These are phyloP conservation scores for Carcinoscorpius rotundicauda DNA, from an alignment of 1,140 invertebrate genomes.

Conservation along the genomic window DNA sequence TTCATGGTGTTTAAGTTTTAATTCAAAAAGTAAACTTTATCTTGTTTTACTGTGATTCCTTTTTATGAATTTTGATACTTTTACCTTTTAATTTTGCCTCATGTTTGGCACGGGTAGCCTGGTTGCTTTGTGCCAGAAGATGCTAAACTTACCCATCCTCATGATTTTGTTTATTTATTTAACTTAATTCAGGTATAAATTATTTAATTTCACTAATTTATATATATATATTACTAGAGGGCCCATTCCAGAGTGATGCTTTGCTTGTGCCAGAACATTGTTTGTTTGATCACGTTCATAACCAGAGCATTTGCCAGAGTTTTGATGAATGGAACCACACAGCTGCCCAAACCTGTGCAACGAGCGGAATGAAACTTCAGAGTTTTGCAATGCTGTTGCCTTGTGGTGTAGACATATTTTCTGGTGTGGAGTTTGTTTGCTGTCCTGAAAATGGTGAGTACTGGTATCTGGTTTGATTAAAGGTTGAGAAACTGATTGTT, in stretches of 20 bases:
- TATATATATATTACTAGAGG: constrained; percentile 49
- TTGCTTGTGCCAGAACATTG: constrained; percentile 97
- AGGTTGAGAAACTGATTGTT: too few species aligned
- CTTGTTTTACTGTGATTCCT: too few species aligned
- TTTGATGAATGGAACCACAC: constrained; percentile 89
- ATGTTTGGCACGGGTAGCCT: too few species aligned
- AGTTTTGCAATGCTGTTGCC: constrained; percentile 95
- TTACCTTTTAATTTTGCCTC: too few species aligned
- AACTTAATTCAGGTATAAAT: too few species aligned
- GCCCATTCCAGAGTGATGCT: constrained; percentile 96
- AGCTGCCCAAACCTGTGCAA: constrained; percentile 74
- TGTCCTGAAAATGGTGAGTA: constrained; percentile 53
- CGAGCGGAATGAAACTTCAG: constrained; percentile 71
- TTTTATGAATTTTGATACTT: too few species aligned
- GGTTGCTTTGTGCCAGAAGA: too few species aligned
- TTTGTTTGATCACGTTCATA: constrained; percentile 96
- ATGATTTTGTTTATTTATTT: too few species aligned
- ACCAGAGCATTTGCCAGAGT: constrained; percentile 85
- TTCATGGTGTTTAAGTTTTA: too few species aligned
- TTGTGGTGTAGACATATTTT: constrained; percentile 84
- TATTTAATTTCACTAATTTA: too few species aligned
- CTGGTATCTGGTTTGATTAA: not conserved
- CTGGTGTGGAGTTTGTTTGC: constrained; percentile 98
- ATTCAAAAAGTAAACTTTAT: too few species aligned
- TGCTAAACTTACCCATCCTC: too few species aligned